These are phyloP conservation scores for Trichonephila inaurata DNA, from an alignment of 1,140 invertebrate genomes.

Conservation along the genomic window DNA sequence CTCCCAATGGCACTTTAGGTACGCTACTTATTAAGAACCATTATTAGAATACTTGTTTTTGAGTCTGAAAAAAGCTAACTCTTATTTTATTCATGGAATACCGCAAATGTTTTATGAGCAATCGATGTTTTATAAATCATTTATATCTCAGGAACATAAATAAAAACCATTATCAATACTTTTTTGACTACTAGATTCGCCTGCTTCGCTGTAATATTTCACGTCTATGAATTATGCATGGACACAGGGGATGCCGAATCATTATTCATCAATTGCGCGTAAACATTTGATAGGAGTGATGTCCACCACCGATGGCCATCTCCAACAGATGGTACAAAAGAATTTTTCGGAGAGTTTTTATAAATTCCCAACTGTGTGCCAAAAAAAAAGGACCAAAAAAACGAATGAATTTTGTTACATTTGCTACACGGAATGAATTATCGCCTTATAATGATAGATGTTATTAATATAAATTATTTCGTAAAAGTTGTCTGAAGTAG, in stretches of 20 bases:
- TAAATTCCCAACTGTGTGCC: not conserved
- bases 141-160: conserved; percentile 2
- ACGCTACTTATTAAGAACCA: not conserved
- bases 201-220: conserved; percentile 12
- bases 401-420: no score
- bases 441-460: no score
- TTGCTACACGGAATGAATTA: no score
- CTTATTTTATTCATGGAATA: conserved; percentile 5
- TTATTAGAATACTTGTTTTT: conserved; percentile 2
- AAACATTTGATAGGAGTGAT: conserved; percentile 2
- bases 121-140: conserved; percentile 22
- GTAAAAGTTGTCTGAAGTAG: no score
- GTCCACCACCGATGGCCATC: not conserved
- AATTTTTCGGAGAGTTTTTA: not conserved
- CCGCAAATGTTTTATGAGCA: not conserved
- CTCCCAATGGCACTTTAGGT: not conserved
- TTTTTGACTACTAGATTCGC: not conserved
- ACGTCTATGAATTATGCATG: conserved; percentile 40
- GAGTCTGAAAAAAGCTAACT: not conserved
- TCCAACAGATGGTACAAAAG: not conserved
- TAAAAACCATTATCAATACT: conserved; percentile 20
- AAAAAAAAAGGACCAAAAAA: no score
- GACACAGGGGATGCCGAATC: not conserved
- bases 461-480: no score
- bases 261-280: conserved; percentile 41